Conservation (phyloP, 2,797 vertebrate genomes). For the Smutsia temminckii region DNA sequence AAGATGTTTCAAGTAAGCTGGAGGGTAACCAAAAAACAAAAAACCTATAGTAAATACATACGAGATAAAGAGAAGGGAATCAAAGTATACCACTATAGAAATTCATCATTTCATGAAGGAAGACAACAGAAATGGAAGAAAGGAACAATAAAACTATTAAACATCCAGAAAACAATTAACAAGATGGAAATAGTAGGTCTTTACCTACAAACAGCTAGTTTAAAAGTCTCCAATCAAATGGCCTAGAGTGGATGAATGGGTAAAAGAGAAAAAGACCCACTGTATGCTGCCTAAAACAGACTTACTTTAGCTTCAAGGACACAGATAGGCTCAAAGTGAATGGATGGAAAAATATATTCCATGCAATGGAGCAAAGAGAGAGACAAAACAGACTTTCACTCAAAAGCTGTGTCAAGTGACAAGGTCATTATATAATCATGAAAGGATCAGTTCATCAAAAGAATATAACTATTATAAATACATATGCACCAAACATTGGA, state of each 20-base stretch:
- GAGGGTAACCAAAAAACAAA: not conserved
- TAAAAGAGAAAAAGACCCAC: not conserved
- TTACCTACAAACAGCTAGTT: not conserved
- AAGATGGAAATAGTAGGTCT: not conserved
- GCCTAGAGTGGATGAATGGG: not conserved
- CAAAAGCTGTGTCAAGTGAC: not conserved
- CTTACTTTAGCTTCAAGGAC: not conserved
- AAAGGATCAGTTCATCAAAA: not conserved
- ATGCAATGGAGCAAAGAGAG: not conserved
- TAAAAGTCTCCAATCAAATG: not conserved
- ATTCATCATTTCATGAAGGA: not conserved
- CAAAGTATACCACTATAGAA: not conserved
- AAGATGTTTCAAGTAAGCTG: not conserved
- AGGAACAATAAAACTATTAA: not conserved
- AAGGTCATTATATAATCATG: constrained; percentile 4
- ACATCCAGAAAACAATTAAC: not conserved
- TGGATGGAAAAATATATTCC: not conserved
- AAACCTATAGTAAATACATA: not conserved
- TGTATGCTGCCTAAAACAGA: constrained; percentile 4
- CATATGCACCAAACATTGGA: not conserved
- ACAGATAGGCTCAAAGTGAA: not conserved
- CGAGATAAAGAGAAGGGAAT: not conserved
- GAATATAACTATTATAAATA: not conserved
- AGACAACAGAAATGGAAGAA: not conserved
- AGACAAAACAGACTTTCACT: constrained; percentile 5